These are phyloP conservation scores for Penelope pileata DNA, from an alignment of 2,113 vertebrate species.

Conservation along the genomic window DNA sequence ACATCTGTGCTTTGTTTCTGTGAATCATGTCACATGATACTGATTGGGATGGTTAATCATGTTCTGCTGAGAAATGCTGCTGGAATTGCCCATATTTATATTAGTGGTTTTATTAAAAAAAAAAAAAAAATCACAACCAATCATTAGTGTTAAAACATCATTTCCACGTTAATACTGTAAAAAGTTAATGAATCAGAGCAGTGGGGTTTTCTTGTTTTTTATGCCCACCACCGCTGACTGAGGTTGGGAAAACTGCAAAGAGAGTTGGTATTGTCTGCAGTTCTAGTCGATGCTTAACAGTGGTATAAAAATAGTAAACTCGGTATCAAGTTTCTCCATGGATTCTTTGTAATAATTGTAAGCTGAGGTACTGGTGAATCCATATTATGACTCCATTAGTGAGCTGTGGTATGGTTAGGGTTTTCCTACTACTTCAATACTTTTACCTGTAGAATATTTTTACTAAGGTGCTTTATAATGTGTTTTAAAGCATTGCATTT, in stretches of 20 bases:
- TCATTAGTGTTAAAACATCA: conserved; percentile 60
- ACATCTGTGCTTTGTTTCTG: conserved; percentile 73
- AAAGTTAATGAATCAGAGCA: conserved; percentile 53
- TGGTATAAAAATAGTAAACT: conserved; percentile 59
- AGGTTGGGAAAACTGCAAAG: conserved; percentile 45
- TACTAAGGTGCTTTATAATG: conserved; percentile 87
- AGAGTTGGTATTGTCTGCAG: conserved; percentile 49
- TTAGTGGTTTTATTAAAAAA: conserved; percentile 69
- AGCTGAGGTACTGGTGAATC: conserved; percentile 69
- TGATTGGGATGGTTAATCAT: conserved; percentile 67
- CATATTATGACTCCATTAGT: conserved; percentile 79
- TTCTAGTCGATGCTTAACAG: conserved; percentile 56
- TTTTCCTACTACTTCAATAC: conserved; percentile 83
- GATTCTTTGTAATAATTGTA: conserved; percentile 74
- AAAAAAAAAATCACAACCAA: not conserved
- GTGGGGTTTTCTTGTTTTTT: conserved; percentile 15
- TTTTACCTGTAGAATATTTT: conserved; percentile 87
- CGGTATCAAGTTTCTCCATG: conserved; percentile 67
- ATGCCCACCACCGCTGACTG: not conserved
- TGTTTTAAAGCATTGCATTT: conserved; percentile 89
- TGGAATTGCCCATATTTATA: conserved; percentile 72
- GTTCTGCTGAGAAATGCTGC: conserved; percentile 71
- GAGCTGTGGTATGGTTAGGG: conserved; percentile 80
- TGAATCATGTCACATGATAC: conserved; percentile 66
- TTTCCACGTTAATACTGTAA: conserved; percentile 63